These are phyloP conservation scores for Hemithea aestivaria DNA, from an alignment of 2,888 invertebrate genomes.

Conservation along the genomic window DNA sequence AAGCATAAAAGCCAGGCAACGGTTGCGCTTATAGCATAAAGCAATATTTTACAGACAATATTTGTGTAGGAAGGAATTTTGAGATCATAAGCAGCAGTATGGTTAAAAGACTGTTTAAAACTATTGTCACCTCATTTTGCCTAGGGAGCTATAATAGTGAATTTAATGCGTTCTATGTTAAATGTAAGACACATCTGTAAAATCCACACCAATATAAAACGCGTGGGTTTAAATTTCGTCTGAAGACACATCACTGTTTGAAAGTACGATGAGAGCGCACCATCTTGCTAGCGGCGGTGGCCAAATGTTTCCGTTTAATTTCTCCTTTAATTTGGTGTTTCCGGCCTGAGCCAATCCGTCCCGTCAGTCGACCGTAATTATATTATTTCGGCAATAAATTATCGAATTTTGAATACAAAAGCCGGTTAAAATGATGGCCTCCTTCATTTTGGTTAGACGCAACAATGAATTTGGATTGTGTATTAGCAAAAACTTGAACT, in stretches of 20 bases:
- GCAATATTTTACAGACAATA: too few relatives aligned
- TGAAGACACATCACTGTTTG: slow-evolving; percentile 10
- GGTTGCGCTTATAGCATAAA: too few relatives aligned
- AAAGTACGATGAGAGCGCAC: slow-evolving; percentile 39
- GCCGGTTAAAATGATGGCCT: slow-evolving; percentile 63
- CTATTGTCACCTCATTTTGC: too few relatives aligned
- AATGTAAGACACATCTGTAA: slow-evolving; percentile 11
- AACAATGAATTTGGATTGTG: slow-evolving; percentile 39
- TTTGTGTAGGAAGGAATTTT: too few relatives aligned
- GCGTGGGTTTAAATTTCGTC: too few relatives aligned
- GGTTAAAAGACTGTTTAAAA: too few relatives aligned
- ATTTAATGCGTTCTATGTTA: too few relatives aligned
- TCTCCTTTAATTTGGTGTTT: slow-evolving; percentile 77
- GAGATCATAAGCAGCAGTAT: too few relatives aligned
- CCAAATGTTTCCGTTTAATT: slow-evolving; percentile 80
- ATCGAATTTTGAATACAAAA: slow-evolving; percentile 76
- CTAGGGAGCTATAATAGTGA: too few relatives aligned
- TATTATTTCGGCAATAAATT: slow-evolving; percentile 80
- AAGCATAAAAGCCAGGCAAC: too few relatives aligned
- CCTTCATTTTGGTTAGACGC: slow-evolving; percentile 64
- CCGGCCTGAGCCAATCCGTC: slow-evolving; percentile 75
- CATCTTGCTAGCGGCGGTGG: slow-evolving; percentile 77
- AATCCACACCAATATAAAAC: too few relatives aligned
- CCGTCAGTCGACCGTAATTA: slow-evolving; percentile 75
- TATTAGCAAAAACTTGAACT: slow-evolving; percentile 6